Evolutionary conservation across 92 coral and sea anemone genomes (phyloP).

Genomic region (Ricordea florida): DNA sequence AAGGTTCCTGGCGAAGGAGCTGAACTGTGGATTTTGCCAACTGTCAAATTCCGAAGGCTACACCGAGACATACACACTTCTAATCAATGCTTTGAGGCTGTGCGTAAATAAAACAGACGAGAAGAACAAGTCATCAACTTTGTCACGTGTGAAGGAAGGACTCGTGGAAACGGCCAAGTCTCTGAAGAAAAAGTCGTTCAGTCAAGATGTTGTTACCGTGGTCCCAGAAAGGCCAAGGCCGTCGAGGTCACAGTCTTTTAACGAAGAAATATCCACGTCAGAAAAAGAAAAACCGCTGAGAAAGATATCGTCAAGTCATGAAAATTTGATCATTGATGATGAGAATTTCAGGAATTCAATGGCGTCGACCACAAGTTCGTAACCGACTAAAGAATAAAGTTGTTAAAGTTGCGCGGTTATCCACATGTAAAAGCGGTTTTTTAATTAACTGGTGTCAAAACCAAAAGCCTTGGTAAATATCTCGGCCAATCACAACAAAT

Average conservation of each 20-base stretch:
- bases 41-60: conserved; percentile 82
- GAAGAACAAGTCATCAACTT: conserved; percentile 57
- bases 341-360: conserved; percentile 3
- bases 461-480: no score
- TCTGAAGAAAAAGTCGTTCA: conserved; percentile 56
- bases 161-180: conserved; percentile 76
- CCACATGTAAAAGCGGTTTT: no score
- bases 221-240: conserved; percentile 7
- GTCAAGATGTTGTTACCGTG: background rate
- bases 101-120: conserved; percentile 50
- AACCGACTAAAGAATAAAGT: background rate
- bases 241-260: conserved; percentile 8
- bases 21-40: conserved; percentile 82
- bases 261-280: background rate
- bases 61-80: conserved; percentile 69
- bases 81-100: conserved; percentile 65
- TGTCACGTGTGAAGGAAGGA: conserved; percentile 80
- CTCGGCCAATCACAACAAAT: no score
- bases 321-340: background rate
- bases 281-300: background rate
- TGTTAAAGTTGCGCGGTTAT: no score
- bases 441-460: no score
- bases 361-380: conserved; percentile 15
- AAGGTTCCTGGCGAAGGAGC: conserved; percentile 72
- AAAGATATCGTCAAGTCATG: conserved; percentile 17